Percentiles rank a stretch among this genome's conserved stretches.
phyloP scores from a whole-genome alignment of 2,113 vertebrate species.

The Phodopus roborovskii region DNA sequence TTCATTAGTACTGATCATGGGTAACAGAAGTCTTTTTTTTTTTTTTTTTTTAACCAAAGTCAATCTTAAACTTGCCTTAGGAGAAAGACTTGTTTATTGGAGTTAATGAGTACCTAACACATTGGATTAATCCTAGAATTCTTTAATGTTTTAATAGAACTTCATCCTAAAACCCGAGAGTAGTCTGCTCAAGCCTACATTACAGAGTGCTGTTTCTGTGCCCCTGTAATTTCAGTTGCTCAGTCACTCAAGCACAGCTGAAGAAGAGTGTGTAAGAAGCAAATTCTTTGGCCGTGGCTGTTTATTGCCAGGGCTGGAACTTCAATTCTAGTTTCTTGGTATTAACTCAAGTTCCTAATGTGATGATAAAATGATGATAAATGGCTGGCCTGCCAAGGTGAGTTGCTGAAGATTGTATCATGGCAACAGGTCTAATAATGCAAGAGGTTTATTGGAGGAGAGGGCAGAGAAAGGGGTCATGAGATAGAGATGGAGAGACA shows the following conservation, averaged over 20 bases:
- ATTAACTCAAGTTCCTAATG: neutral
- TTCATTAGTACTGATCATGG: neutral
- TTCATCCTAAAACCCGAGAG: neutral
- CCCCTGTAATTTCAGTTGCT: neutral
- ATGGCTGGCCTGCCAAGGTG: neutral
- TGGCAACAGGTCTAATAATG: neutral
- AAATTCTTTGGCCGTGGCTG: neutral
- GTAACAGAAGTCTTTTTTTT: neutral
- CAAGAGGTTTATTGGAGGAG: neutral
- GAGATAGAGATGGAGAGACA: neutral
- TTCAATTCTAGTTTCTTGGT: conserved; percentile 27
- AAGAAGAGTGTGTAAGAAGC: neutral
- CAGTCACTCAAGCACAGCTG: neutral
- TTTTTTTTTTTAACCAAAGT: neutral
- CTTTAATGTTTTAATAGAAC: neutral
- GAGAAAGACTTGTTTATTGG: neutral
- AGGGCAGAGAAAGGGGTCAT: neutral
- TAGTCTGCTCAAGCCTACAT: neutral
- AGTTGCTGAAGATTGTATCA: neutral
- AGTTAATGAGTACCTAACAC: neutral
- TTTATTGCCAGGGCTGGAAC: neutral
- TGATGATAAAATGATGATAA: too few species aligned
- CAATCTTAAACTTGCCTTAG: conserved; percentile 11
- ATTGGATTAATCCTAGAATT: neutral
- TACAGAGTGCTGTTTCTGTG: neutral